Evolutionary conservation across 2,888 invertebrate genomes (phyloP), one percentile per base, ranked within the genome.

Genomic region (Brachynemurus nebulosus): DNA sequence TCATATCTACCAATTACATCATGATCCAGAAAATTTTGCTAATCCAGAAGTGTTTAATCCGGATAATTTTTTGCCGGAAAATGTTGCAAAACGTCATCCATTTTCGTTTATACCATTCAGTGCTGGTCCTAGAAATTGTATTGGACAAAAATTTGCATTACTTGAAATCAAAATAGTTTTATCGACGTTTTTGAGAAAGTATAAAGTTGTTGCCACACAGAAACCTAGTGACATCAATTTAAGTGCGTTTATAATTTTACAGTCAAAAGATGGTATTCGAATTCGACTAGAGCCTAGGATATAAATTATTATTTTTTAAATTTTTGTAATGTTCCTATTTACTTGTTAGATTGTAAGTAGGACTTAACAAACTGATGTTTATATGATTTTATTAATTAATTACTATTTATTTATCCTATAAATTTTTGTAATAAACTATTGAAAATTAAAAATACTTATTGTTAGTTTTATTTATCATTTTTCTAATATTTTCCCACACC

Each of bases 101-200:
- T 62, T 54, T 44, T 50, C 60, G 3, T 61, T 55, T 44, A 53
- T 61, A 7, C 62, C 62, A 4, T 57, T 57, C 46, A 55, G 54
- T 33, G 63, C 62, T 20, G 62, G 62, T 7, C 57, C 60, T 4
- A 52, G 63, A 44, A 63, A 62, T 47, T 63, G 63, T 47, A 53
- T 63, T 25, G 62, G 61, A 60, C 59, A 59, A 42, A 59, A 57
- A 46, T 58, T 58, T 40, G 59, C 56, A 2, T 47, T 53, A 42
- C 45, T 54, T 38, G 56, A 55, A 40, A 48, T 51, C 16, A 59
- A 57, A 46, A 52, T 53, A 1, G 39, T 57, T 6, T 45, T 59
- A 19, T 51, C 57, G 1, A 43, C 53, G n/a, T 53, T 58, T 17
- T 41, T 58, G 25, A 48, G 57, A 45, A 53, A 53, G 35, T 58